Evolutionary conservation across 2,888 invertebrate species (phyloP).

Genomic region (Amphipoea oculea): DNA sequence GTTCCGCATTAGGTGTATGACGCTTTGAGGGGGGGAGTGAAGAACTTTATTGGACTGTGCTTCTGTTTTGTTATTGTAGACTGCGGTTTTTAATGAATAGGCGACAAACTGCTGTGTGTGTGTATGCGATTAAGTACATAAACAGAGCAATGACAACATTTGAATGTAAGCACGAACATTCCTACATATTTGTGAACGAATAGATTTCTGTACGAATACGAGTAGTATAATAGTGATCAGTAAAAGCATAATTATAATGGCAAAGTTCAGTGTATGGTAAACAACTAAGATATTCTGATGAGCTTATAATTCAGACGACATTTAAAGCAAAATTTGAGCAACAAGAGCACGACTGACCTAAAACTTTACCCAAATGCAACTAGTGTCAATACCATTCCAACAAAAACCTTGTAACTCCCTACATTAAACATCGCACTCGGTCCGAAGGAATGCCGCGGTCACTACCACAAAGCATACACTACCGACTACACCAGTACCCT

Average conservation of each 20-base stretch:
- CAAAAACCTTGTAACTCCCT: conserved; percentile 2
- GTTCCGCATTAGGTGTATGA: conserved; percentile 64
- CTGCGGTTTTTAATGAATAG: conserved; percentile 54
- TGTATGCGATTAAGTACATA: conserved; percentile 21
- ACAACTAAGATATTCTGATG: background rate
- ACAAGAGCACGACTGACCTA: background rate
- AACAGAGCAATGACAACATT: background rate
- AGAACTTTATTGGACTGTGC: conserved; percentile 65
- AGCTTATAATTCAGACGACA: background rate
- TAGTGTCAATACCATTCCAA: conserved; percentile 29
- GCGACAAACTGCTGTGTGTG: conserved; percentile 25
- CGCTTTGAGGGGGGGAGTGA: conserved; percentile 51
- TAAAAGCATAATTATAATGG: too few species aligned
- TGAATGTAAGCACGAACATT: conserved; percentile 1
- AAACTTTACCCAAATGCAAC: conserved; percentile 29
- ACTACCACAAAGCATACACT: conserved; percentile 22
- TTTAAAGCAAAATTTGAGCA: background rate
- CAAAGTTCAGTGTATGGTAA: background rate
- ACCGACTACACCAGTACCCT: conserved; percentile 22
- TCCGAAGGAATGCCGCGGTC: conserved; percentile 31
- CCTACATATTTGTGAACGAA: background rate
- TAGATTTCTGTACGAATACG: background rate
- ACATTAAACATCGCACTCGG: conserved; percentile 24
- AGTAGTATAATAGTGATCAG: background rate
- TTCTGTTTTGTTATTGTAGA: conserved; percentile 56